A percentile compares a stretch with the other conserved stretches of the same genome.
These are phyloP conservation scores for Agonopterix alstromeriana DNA, from an alignment of 2,888 invertebrate species.

Conservation along the genomic window DNA sequence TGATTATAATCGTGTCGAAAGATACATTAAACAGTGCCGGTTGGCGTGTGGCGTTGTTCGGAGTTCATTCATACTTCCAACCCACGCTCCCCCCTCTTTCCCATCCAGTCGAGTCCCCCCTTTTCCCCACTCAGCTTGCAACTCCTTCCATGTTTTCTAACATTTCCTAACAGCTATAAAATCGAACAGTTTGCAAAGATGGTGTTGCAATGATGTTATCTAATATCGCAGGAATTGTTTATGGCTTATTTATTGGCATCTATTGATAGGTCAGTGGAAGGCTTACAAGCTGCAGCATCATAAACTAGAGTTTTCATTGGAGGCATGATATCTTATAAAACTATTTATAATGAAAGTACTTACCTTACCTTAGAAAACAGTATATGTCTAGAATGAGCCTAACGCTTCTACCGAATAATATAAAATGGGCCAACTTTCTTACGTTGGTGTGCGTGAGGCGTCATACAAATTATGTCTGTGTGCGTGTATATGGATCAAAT, in stretches of 20 bases:
- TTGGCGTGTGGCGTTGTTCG: conserved; percentile 17
- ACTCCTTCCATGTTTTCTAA: conserved; percentile 1
- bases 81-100: conserved; percentile 20
- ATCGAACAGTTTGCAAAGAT: background rate
- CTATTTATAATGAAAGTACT: too few relatives aligned
- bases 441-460: too few relatives aligned
- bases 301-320: too few relatives aligned
- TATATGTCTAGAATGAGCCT: too few relatives aligned
- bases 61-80: conserved; percentile 39
- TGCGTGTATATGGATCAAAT: too few relatives aligned
- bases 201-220: conserved; percentile 4
- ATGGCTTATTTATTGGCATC: background rate
- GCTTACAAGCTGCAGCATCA: background rate
- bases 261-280: background rate
- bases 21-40: conserved; percentile 7
- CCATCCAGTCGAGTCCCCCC: conserved; percentile 9
- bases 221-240: background rate
- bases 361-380: too few relatives aligned
- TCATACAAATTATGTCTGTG: too few relatives aligned
- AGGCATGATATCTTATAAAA: too few relatives aligned
- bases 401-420: too few relatives aligned
- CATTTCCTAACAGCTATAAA: conserved; percentile 6
- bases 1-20: conserved; percentile 22
- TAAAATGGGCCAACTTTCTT: too few relatives aligned
- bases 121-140: background rate